Base-by-base conservation (phyloP, 2,113 vertebrate genomes). In the Arizona elegans region DNA sequence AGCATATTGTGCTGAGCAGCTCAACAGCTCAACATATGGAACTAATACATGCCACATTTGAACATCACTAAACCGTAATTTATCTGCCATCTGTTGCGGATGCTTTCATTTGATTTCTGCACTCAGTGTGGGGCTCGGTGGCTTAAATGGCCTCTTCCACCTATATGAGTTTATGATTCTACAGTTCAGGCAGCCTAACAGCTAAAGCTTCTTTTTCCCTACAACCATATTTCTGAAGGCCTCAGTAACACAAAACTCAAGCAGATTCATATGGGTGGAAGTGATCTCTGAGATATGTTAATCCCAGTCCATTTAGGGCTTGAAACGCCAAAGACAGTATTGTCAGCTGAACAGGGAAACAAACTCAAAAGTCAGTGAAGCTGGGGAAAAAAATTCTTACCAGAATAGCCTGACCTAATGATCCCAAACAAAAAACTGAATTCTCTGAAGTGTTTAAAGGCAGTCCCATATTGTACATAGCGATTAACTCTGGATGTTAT, bases 21-120 rank as follows among this genome's bases (percentile, higher is more conserved):
- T 89, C 33, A 89, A 59, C 33, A 59, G 21, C 95, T 96, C 52
- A 88, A 95, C 94, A 91, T 87, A 91, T 86, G 50, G 95, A 93
- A 13, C 1, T 0, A 1, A 50, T 0, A 90, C 88, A 86, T 59
- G 88, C 33, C 55, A 89, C 38, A 47, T 38, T 38, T 58, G 33
- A 89, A 38, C 38, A 53, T n/a, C 52, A 54, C 52, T 87, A 54
- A 88, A 55, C 52, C 52, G 53, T 54, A 88, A n/a, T 88, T 88
- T 87, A 87, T 81, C 75, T 81, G 75, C 75, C 75, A 81, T 81
- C 75, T 81, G 75, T 81, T 81, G 75, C 75, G 17, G 75, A 81
- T 81, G 75, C 75, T 81, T 81, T 81, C 75, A 43, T 81, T 81
- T 81, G 75, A 81, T 81, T 81, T 81, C 75, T 81, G 75, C 75